Evolutionary conservation across 2,888 invertebrate genomes (phyloP), one percentile per base, ranked within the genome.

Genomic region (Neocrepidodera transversa): DNA sequence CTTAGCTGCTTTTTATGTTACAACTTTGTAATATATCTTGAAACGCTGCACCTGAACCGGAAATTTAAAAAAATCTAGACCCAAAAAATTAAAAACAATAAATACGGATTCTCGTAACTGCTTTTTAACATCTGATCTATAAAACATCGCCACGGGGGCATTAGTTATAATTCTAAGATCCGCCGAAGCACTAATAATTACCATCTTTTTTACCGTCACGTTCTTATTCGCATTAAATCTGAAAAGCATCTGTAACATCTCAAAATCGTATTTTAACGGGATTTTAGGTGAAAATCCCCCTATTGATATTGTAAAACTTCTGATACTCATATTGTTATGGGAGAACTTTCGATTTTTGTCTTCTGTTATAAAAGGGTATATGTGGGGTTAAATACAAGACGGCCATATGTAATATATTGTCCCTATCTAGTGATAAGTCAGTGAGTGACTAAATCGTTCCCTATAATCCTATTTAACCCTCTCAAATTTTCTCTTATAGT

Each of bases 161-260:
- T 99, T 98, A 78, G 99, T 99, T 56, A 99, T 88, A 10, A 99
- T 88, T 53, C 99, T 85, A 80, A 99, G 99, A 83, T 99, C 99
- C 0, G 97, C 98, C 0, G 95, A 89, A 91, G 95, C 98, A 78
- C 97, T 97, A 1, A 95, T 85, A 65, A 89, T 87, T 74, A 98
- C 84, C 17, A 98, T 86, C 75, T 92, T 87, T 32, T 89, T 88
- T 64, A 89, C 87, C 11, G 87, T 79, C 1, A 98, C 81, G 64
- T 91, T 86, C 10, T 87, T 90, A 47, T 85, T 80, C 0, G 83
- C 79, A 73, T 93, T 89, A 79, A 91, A 97, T 64, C 93, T 85
- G 2, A 97, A 96, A 63, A 93, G 73, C 3, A 83, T 79, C 85
- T 92, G 92, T 62, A 94, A 89, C 79, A 88, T 90, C 52, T 99